Conservation (phyloP, 2,113 vertebrate genomes). For the Atrichornis clamosus region DNA sequence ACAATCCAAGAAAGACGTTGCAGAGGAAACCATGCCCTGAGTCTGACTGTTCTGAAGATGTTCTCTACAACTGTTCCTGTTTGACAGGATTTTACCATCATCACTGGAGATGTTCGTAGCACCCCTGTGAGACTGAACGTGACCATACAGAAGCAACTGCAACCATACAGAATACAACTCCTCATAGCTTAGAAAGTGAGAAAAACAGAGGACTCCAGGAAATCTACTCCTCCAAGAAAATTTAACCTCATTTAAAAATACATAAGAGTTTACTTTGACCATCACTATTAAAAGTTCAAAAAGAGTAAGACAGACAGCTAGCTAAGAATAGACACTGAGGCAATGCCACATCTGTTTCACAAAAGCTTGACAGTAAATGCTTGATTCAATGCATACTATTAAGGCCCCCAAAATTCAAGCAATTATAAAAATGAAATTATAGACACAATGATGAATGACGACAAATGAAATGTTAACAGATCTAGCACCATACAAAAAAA, state of each 20-base stretch:
- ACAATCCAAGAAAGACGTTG: not conserved
- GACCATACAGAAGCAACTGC: not conserved
- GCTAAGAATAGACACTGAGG: not conserved
- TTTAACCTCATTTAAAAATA: not conserved
- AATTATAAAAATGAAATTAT: slow-evolving; percentile 60
- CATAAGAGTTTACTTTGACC: not conserved
- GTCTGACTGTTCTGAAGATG: not conserved
- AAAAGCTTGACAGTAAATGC: not conserved
- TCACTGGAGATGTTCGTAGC: not conserved
- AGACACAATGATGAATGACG: slow-evolving; percentile 59
- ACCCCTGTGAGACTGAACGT: accelerated
- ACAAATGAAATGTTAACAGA: slow-evolving; percentile 69
- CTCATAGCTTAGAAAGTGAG: not conserved
- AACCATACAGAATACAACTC: too few species aligned
- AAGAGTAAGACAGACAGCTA: not conserved
- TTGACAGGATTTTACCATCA: not conserved
- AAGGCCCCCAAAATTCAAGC: slow-evolving; percentile 41
- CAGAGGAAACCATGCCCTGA: not conserved
- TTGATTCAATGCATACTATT: slow-evolving; percentile 43
- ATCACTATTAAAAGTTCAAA: not conserved
- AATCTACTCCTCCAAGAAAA: not conserved
- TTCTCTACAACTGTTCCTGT: not conserved
- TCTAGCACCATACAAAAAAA: slow-evolving; percentile 65
- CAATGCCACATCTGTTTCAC: not conserved
- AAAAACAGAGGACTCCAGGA: not conserved